phyloP scores from a whole-genome alignment of 1,140 invertebrate species.

The Ostrea denselamellosa region DNA sequence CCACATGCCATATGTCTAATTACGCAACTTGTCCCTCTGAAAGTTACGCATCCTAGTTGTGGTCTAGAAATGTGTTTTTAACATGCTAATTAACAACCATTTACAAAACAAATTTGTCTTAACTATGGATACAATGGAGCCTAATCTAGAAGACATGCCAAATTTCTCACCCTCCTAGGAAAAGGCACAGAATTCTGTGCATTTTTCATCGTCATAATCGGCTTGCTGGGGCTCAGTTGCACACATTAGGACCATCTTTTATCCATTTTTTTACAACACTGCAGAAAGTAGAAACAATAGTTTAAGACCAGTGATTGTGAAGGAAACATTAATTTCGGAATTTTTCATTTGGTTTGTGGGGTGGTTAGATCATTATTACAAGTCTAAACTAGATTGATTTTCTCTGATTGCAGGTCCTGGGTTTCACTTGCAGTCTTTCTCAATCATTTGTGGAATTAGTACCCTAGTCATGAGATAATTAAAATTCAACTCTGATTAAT shows the following conservation, averaged over 20 bases:
- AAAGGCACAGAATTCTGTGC: conserved; percentile 10
- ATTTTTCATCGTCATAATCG: conserved; percentile 28
- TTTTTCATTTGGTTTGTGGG: conserved; percentile 33
- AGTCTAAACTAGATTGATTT: conserved; percentile 34
- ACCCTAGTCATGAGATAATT: conserved; percentile 32
- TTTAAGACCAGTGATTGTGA: conserved; percentile 15
- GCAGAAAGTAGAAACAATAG: conserved; percentile 37
- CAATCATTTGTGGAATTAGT: conserved; percentile 30
- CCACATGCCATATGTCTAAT: conserved; percentile 31
- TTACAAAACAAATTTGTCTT: conserved; percentile 41
- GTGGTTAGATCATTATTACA: conserved; percentile 36
- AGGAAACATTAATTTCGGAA: conserved; percentile 28
- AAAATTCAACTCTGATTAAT: conserved; percentile 34
- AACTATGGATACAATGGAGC: conserved; percentile 12
- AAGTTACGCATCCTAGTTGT: neutral
- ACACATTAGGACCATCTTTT: conserved; percentile 27
- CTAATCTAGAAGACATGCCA: conserved; percentile 6
- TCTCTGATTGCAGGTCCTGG: conserved; percentile 2
- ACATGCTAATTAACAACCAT: conserved; percentile 39
- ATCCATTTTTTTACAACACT: conserved; percentile 34
- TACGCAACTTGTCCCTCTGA: conserved; percentile 13
- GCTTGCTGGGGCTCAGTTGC: neutral
- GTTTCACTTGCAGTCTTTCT: conserved; percentile 14
- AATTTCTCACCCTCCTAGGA: neutral
- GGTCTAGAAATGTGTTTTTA: conserved; percentile 42